Evolutionary conservation across 2,113 vertebrate genomes (phyloP).

Genomic region (Meles meles): DNA sequence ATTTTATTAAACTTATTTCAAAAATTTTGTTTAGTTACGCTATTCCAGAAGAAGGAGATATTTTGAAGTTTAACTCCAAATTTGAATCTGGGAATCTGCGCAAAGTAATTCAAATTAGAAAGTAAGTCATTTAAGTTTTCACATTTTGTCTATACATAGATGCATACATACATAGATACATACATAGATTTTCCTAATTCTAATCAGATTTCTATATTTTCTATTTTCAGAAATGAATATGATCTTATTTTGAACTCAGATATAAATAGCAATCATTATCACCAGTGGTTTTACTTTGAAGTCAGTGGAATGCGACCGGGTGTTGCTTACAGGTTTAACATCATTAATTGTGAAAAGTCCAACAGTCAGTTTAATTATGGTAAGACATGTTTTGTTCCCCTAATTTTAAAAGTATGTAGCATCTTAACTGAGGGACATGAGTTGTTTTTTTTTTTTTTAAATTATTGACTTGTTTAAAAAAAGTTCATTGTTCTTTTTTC

Average conservation of each 20-base stretch:
- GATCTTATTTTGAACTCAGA: conserved; percentile 98
- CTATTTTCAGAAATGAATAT: conserved; percentile 91
- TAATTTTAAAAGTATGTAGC: neutral
- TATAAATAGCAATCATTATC: conserved; percentile 99
- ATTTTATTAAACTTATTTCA: conserved; percentile 50
- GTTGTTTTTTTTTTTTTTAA: neutral
- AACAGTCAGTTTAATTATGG: conserved; percentile 99
- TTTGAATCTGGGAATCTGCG: conserved; percentile 98
- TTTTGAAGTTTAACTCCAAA: conserved; percentile 97
- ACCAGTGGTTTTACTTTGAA: conserved; percentile 99
- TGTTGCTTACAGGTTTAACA: conserved; percentile 94
- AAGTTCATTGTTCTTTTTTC: neutral
- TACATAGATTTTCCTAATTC: conserved; percentile 43
- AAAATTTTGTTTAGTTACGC: conserved; percentile 81
- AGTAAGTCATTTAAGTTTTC: conserved; percentile 85
- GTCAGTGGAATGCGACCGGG: conserved; percentile 95
- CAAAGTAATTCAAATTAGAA: conserved; percentile 97
- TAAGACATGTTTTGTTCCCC: conserved; percentile 77
- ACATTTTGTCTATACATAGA: neutral
- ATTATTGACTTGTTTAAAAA: neutral
- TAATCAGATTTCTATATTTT: conserved; percentile 64
- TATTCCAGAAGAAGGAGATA: conserved; percentile 88
- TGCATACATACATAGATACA: no score
- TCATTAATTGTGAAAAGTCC: conserved; percentile 99
- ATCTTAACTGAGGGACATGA: conserved; percentile 20